Evolutionary conservation across 2,113 vertebrate genomes (phyloP), one percentile per base, ranked within the genome.

Genomic region (Prietella phreatophila): DNA sequence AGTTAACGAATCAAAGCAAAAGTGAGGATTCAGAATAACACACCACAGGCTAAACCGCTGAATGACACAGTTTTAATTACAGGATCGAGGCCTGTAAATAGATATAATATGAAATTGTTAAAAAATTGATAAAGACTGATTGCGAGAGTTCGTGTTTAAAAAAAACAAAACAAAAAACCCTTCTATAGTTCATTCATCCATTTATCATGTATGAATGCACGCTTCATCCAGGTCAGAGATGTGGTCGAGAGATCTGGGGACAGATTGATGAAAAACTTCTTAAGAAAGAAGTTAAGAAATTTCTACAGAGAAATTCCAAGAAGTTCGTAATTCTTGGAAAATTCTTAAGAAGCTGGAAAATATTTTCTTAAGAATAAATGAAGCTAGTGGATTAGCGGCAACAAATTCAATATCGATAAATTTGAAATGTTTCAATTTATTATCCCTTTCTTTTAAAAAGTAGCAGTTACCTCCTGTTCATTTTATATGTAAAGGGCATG

Each of bases 1-100:
- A 30, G 83, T 67, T 84, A 11, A 50, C 39, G 67, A 85, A 33
- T 85, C 83, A 73, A 85, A 85, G 13, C 63, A 84, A 69, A 84
- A 82, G 14, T 83, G 82, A 67, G 27, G 39, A 50, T 67, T 83
- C 14, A 83, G 58, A 36, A 47, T 27, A 42, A 78, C 25, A 78
- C 2, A 78, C 42, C 42, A 5, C 75, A 78, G 0, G 0, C 75
- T 13, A 27, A 78, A 78, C 75, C 42, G 11, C 75, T 53, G 25
- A 53, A 53, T 53, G 75, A 78, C 42, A 27, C 11, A 5, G 13
- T 78, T 78, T 53, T 27, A 53, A 50, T n/a, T n/a, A 50, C 42
- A 53, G 11, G 5, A n/a, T n/a, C n/a, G n/a, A 78, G 71, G 20
- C 4, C 20, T 25, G 36, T 4, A 47, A 42, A 75, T 42, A 75